phyloP scores from a whole-genome alignment of 1,140 invertebrate genomes.

The Drosophila teissieri region DNA sequence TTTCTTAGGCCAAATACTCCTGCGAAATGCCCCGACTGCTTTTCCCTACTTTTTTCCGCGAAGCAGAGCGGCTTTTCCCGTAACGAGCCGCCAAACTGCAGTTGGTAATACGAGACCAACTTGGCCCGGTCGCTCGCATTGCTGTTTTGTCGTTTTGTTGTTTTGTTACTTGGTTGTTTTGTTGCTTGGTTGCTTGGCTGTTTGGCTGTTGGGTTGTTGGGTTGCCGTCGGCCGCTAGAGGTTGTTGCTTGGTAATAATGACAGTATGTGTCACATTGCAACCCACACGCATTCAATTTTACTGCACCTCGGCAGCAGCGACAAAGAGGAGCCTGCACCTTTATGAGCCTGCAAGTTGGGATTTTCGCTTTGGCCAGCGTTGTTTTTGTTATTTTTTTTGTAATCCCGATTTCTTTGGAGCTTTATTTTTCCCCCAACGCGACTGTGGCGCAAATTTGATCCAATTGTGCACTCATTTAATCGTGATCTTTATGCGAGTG shows the following conservation, averaged over 20 bases:
- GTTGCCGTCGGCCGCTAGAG: conserved; percentile 61
- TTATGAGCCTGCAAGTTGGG: conserved; percentile 66
- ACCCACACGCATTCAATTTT: conserved; percentile 83
- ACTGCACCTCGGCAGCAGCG: conserved; percentile 47
- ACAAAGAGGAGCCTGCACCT: conserved; percentile 59
- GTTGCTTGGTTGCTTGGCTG: conserved; percentile 24
- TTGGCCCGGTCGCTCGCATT: conserved; percentile 43
- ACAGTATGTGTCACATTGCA: conserved; percentile 83
- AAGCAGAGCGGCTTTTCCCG: conserved; percentile 57
- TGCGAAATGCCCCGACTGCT: conserved; percentile 7
- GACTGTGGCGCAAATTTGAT: conserved; percentile 81
- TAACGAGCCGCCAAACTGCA: conserved; percentile 74
- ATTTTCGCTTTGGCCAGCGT: conserved; percentile 31
- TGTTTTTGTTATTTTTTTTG: conserved; percentile 25
- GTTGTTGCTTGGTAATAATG: conserved; percentile 79
- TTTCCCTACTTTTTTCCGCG: conserved; percentile 5
- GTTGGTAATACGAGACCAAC: conserved; percentile 69
- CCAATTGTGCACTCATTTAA: conserved; percentile 83
- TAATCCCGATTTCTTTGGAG: neutral
- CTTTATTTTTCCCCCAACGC: conserved; percentile 1
- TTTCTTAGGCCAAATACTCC: conserved; percentile 50
- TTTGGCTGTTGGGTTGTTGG: conserved; percentile 16
- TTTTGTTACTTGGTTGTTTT: conserved; percentile 24
- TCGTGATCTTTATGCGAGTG: conserved; percentile 82
- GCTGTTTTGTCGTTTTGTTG: conserved; percentile 39